Evolutionary conservation across 2,113 vertebrate species (phyloP).

Genomic region (Amphiprion percula): DNA sequence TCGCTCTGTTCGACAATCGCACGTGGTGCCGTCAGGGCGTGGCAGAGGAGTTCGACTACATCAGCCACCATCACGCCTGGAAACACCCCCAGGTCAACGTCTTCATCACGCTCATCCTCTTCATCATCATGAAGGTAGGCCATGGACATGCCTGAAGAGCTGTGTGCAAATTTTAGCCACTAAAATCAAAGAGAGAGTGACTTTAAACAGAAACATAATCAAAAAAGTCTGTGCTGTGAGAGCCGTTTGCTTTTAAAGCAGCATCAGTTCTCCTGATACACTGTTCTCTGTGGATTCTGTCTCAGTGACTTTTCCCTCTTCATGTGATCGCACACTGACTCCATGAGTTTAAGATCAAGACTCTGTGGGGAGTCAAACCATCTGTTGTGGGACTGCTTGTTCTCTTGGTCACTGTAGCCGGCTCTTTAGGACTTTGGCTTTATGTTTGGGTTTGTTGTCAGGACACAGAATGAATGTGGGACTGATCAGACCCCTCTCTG

Average conservation of each 20-base stretch:
- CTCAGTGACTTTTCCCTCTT: neutral
- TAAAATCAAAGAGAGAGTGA: too few species aligned
- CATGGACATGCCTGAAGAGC: too few species aligned
- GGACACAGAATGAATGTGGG: neutral
- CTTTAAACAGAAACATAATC: too few species aligned
- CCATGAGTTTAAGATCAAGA: neutral
- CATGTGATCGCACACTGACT: neutral
- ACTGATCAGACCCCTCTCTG: neutral
- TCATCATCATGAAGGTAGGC: constrained; percentile 98
- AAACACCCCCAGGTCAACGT: constrained; percentile 93
- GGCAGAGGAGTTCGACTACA: constrained; percentile 89
- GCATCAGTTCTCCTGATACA: neutral
- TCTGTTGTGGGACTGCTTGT: neutral
- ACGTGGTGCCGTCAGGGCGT: constrained; percentile 95
- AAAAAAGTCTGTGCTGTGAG: too few species aligned
- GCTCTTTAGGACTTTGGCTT: neutral
- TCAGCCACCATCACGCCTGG: constrained; percentile 92
- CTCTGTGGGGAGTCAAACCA: neutral
- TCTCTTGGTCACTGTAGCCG: neutral
- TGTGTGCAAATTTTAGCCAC: too few species aligned
- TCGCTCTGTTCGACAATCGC: constrained; percentile 96
- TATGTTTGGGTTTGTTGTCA: neutral
- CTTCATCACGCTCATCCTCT: constrained; percentile 95
- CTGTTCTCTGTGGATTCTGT: neutral
- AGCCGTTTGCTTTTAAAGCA: neutral